Evolutionary conservation across 1,140 invertebrate species (phyloP), one percentile per base, ranked within the genome.

Genomic region (Potamilus streckersoni): DNA sequence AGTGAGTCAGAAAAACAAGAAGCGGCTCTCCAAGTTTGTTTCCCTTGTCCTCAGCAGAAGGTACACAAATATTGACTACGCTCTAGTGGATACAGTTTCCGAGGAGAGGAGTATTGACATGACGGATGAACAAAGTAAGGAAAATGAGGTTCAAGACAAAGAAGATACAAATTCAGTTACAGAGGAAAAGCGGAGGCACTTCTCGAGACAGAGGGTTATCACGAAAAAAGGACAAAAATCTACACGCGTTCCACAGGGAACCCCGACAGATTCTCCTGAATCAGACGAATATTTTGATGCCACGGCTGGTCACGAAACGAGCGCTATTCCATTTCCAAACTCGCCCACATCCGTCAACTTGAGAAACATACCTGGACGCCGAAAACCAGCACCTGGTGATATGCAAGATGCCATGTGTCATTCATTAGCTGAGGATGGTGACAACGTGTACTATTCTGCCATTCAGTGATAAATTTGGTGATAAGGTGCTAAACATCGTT

Each of bases 1-100:
- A 31, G 78, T 83, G 3, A 80, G 79, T 23, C 62, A 72, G 61
- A 83, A 80, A 61, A 83, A 83, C 65, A 75, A 71, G 63, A 71
- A 76, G n/a, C 67, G 73, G 56, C 63, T 83, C 5, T 80, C 79
- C 19, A 56, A 56, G 23, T 83, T 73, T 64, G 23, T 83, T 27
- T 73, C 75, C 4, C 61, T 74, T 62, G 63, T 81, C 23, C 65
- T 68, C 5, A 79, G 71, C 12, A 73, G 79, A 57, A 65, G 75
- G 5, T 78, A 72, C 58, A 78, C 73, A 69, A 55, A 67, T 19
- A 81, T 67, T 60, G 76, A 77, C 55, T 65, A 73, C 11, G 64
- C 65, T 4, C 74, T 72, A 71, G 62, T 56, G 6, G 19, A 27
- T 23, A 27, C n/a, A 49, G 23, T 61, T 12, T n/a, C 49, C 27